Conservation (phyloP, 2,113 vertebrate genomes). For the Clupea harengus region DNA sequence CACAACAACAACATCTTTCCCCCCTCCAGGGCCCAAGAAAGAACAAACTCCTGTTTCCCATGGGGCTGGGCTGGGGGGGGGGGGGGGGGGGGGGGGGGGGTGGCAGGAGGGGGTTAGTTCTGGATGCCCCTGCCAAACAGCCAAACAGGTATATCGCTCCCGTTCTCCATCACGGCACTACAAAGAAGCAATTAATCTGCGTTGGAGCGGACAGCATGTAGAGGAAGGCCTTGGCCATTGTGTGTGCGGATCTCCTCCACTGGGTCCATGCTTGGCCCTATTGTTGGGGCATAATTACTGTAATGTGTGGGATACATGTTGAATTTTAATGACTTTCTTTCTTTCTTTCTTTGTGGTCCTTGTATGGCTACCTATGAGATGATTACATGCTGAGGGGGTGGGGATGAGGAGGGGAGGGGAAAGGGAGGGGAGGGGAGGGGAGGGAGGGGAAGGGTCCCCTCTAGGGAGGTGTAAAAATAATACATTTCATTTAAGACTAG, state of each 20-base stretch:
- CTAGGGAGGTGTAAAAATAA: constrained; percentile 60
- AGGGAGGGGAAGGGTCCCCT: constrained; percentile 17
- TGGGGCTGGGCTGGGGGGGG: constrained; percentile 37
- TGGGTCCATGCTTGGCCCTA: constrained; percentile 54
- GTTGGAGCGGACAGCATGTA: constrained; percentile 61
- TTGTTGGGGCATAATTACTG: constrained; percentile 78
- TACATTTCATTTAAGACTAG: constrained; percentile 67
- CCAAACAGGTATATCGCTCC: constrained; percentile 69
- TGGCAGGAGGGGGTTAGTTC: background rate
- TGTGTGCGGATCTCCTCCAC: constrained; percentile 62
- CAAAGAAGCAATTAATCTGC: constrained; percentile 82
- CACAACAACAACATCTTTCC: constrained; percentile 31
- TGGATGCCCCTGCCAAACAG: constrained; percentile 39
- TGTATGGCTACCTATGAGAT: constrained; percentile 59
- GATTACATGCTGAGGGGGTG: constrained; percentile 52
- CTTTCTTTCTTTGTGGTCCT: constrained; percentile 10
- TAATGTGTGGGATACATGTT: constrained; percentile 69
- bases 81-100: background rate
- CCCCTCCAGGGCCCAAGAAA: background rate
- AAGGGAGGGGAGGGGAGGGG: background rate
- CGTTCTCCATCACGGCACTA: constrained; percentile 71
- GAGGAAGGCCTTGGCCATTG: constrained; percentile 62
- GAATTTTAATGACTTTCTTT: constrained; percentile 66
- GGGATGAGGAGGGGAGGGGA: background rate
- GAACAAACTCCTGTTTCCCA: constrained; percentile 60